Evolutionary conservation across 1,140 invertebrate genomes (phyloP).

Genomic region (Cotesia glomerata): DNA sequence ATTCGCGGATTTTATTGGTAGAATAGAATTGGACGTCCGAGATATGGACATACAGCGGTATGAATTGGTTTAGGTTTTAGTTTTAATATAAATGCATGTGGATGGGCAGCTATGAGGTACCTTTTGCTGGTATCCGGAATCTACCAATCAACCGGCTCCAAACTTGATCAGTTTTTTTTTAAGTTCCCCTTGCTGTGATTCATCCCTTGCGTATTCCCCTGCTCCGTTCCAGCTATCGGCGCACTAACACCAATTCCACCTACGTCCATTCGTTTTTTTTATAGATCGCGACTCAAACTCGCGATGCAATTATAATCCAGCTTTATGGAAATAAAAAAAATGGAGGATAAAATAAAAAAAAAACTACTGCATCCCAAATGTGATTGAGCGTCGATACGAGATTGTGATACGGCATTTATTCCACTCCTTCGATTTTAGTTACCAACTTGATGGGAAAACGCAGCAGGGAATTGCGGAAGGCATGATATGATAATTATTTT

Average conservation of each 20-base stretch:
- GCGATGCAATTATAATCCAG: slow-evolving; percentile 65
- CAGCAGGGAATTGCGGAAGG: too few species aligned
- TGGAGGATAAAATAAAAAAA: slow-evolving; percentile 36
- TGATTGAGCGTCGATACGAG: slow-evolving; percentile 63
- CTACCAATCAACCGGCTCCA: slow-evolving; percentile 63
- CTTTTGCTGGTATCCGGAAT: slow-evolving; percentile 37
- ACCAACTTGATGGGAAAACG: too few species aligned
- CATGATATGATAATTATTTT: too few species aligned
- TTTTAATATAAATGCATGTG: slow-evolving; percentile 45
- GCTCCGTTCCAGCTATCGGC: slow-evolving; percentile 19
- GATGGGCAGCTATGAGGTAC: not conserved
- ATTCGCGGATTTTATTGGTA: slow-evolving; percentile 24
- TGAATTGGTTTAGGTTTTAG: slow-evolving; percentile 38
- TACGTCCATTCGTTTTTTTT: slow-evolving; percentile 56
- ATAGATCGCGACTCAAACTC: slow-evolving; percentile 51
- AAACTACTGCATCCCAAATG: slow-evolving; percentile 63
- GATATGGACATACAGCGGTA: slow-evolving; percentile 15
- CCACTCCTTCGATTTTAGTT: slow-evolving; percentile 34
- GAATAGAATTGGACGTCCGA: slow-evolving; percentile 15
- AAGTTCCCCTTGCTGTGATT: slow-evolving; percentile 6
- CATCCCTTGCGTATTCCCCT: slow-evolving; percentile 12
- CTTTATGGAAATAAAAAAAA: slow-evolving; percentile 59
- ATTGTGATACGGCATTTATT: slow-evolving; percentile 48
- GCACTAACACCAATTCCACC: slow-evolving; percentile 13
- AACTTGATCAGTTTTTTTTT: slow-evolving; percentile 51